Percentiles rank a stretch among this genome's conserved stretches.
phyloP scores from a whole-genome alignment of 2,888 invertebrate species.

The Eilema caniola region DNA sequence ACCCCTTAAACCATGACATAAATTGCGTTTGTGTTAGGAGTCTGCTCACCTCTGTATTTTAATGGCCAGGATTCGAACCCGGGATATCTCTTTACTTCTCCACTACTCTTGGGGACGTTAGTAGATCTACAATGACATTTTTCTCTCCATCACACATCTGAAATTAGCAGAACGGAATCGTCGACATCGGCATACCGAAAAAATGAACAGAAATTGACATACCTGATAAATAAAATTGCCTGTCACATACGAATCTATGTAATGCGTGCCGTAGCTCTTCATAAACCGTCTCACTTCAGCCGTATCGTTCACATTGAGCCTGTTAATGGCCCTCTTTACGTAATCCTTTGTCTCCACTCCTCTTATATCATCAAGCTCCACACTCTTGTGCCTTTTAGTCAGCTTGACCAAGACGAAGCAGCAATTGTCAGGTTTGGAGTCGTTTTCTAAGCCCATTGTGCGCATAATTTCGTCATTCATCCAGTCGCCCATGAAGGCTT shows the following conservation, averaged over 20 bases:
- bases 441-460: conserved; percentile 92
- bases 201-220: too few relatives aligned
- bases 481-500: conserved; percentile 95
- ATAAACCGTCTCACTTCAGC: conserved; percentile 92
- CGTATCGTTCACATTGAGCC: conserved; percentile 89
- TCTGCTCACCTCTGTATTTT: too few relatives aligned
- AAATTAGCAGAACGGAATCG: too few relatives aligned
- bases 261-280: conserved; percentile 94
- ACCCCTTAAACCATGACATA: too few relatives aligned
- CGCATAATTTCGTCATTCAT: conserved; percentile 92
- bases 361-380: conserved; percentile 87
- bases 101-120: too few relatives aligned
- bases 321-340: conserved; percentile 88
- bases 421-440: conserved; percentile 89
- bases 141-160: too few relatives aligned
- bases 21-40: too few relatives aligned
- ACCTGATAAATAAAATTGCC: conserved; percentile 96
- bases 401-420: conserved; percentile 90
- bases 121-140: too few relatives aligned
- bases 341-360: conserved; percentile 88
- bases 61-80: too few relatives aligned
- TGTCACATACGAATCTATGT: conserved; percentile 94
- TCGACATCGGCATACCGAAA: neutral
- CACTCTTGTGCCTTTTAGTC: conserved; percentile 89
- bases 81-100: too few relatives aligned